These are phyloP conservation scores for Cynocephalus volans DNA, from an alignment of 2,113 vertebrate species.

Conservation along the genomic window DNA sequence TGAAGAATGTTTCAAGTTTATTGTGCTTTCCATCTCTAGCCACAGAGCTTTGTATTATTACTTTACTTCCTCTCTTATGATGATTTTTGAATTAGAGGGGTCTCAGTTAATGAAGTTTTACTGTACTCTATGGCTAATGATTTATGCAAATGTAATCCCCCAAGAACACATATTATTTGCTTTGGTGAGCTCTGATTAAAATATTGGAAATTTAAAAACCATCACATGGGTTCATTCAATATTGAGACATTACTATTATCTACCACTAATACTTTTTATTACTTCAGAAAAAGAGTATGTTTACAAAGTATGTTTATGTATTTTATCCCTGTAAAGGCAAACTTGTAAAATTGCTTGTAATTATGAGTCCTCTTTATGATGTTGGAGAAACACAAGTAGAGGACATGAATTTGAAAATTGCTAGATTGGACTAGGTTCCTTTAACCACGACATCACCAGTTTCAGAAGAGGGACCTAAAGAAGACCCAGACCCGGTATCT, in stretches of 20 bases:
- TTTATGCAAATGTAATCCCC: slow-evolving; percentile 43
- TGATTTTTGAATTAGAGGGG: slow-evolving; percentile 37
- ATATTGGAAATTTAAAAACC: background rate
- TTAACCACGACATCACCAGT: background rate
- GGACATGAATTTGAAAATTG: background rate
- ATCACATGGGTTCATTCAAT: background rate
- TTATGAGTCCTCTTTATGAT: background rate
- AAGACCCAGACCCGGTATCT: background rate
- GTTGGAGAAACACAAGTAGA: background rate
- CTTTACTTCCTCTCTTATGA: background rate
- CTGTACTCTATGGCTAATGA: background rate
- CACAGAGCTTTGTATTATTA: background rate
- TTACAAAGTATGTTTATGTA: background rate
- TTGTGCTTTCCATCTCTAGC: background rate
- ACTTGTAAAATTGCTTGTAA: background rate
- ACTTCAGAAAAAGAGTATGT: background rate
- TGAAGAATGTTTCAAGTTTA: background rate
- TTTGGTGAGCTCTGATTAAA: slow-evolving; percentile 64
- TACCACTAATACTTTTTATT: background rate
- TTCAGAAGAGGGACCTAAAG: background rate
- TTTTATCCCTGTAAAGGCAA: background rate
- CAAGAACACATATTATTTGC: slow-evolving; percentile 30
- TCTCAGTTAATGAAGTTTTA: slow-evolving; percentile 54
- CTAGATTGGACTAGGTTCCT: background rate
- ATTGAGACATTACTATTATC: background rate